These are phyloP conservation scores for Charina bottae DNA, from an alignment of 2,113 vertebrate genomes.

Conservation along the genomic window DNA sequence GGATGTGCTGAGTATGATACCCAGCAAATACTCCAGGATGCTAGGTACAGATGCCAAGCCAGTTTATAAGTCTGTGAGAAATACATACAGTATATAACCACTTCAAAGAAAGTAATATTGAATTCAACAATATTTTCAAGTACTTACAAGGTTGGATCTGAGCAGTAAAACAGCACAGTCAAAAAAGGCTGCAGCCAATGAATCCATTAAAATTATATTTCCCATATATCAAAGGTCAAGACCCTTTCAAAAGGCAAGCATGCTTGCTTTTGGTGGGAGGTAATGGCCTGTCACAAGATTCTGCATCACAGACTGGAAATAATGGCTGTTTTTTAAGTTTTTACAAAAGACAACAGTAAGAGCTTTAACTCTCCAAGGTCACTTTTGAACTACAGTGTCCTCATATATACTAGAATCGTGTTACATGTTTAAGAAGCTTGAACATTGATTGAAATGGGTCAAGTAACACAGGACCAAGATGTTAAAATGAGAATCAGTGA, in stretches of 20 bases:
- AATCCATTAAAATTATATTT: neutral
- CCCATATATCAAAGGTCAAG: slow-evolving; percentile 7
- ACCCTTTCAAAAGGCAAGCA: slow-evolving; percentile 38
- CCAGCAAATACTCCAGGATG: neutral
- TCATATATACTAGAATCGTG: neutral
- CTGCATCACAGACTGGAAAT: neutral
- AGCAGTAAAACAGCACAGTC: neutral
- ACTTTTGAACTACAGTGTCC: neutral
- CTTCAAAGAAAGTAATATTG: neutral
- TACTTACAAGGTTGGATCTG: neutral
- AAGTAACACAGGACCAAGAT: neutral
- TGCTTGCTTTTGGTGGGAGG: neutral
- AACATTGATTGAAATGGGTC: slow-evolving; percentile 1
- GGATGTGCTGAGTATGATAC: neutral
- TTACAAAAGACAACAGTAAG: neutral
- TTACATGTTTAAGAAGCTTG: neutral
- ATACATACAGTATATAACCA: neutral
- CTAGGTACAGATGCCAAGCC: neutral
- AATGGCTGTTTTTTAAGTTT: slow-evolving; percentile 2
- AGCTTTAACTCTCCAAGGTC: neutral
- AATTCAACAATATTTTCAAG: neutral
- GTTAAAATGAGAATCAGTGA: neutral
- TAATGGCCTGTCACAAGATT: neutral
- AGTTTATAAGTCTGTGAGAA: neutral
- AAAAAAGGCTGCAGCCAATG: neutral